phyloP scores from a whole-genome alignment of 2,888 invertebrate species.

The Charanyca ferruginea region DNA sequence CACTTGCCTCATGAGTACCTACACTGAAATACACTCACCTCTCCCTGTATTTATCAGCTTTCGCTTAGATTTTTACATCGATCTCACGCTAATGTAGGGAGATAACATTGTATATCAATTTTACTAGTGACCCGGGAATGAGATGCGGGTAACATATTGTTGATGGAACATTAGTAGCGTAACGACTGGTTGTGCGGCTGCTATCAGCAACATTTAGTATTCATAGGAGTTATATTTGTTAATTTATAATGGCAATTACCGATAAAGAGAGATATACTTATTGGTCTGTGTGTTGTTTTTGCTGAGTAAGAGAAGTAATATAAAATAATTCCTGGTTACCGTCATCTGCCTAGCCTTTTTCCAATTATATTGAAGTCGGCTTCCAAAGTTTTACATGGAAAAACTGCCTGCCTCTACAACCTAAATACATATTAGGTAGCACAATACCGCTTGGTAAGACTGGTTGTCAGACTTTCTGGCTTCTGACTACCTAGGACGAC shows the following conservation, averaged over 20 bases:
- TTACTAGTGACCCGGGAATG: constrained; percentile 27
- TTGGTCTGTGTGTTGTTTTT: background rate
- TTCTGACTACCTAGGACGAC: too few species aligned
- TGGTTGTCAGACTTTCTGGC: too few species aligned
- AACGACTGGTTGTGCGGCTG: constrained; percentile 3
- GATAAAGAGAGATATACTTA: background rate
- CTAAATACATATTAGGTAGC: too few species aligned
- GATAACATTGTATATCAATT: constrained; percentile 29
- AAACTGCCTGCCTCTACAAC: too few species aligned
- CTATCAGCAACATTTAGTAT: background rate
- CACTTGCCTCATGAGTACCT: constrained; percentile 1
- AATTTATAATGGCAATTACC: background rate
- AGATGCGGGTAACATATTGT: constrained; percentile 3
- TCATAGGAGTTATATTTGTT: background rate
- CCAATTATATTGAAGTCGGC: too few species aligned
- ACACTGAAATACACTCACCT: constrained; percentile 53
- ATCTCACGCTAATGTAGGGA: constrained; percentile 11
- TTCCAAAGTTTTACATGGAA: too few species aligned
- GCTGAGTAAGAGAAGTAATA: background rate
- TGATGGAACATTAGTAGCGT: constrained; percentile 39
- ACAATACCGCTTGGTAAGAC: too few species aligned
- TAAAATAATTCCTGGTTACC: background rate
- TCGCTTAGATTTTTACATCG: constrained; percentile 11
- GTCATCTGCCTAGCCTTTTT: too few species aligned
- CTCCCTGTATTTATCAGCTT: constrained; percentile 27